phyloP scores from a whole-genome alignment of 2,888 invertebrate genomes.

The Drosophila subquinaria region DNA sequence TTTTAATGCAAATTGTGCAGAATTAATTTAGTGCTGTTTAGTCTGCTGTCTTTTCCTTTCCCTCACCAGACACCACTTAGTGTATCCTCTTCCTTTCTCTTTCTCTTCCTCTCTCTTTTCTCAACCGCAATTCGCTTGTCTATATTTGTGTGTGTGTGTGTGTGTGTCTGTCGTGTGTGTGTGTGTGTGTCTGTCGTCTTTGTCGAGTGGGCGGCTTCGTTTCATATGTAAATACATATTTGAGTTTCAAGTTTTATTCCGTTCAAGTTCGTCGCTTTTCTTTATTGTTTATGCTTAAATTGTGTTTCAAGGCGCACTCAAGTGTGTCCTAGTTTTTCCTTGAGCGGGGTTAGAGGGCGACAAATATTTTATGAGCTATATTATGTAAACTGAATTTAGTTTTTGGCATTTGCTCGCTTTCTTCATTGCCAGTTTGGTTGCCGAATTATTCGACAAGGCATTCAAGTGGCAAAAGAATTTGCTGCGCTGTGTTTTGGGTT shows the following conservation, averaged over 20 bases:
- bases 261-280: slow-evolving; percentile 69
- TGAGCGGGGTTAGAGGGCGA: slow-evolving; percentile 41
- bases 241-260: slow-evolving; percentile 78
- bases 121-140: slow-evolving; percentile 40
- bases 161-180: slow-evolving; percentile 24
- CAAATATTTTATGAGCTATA: slow-evolving; percentile 80
- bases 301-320: slow-evolving; percentile 63
- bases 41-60: slow-evolving; percentile 54
- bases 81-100: not conserved
- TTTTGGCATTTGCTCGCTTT: slow-evolving; percentile 59
- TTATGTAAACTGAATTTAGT: slow-evolving; percentile 80
- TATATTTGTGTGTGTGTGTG: slow-evolving; percentile 18
- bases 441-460: slow-evolving; percentile 53
- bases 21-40: slow-evolving; percentile 82
- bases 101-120: slow-evolving; percentile 5
- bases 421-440: slow-evolving; percentile 55
- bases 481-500: slow-evolving; percentile 10
- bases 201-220: slow-evolving; percentile 70
- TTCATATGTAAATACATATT: slow-evolving; percentile 78
- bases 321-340: slow-evolving; percentile 73
- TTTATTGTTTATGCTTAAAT: slow-evolving; percentile 78
- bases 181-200: slow-evolving; percentile 37
- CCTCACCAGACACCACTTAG: slow-evolving; percentile 12
- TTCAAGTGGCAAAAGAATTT: slow-evolving; percentile 53
- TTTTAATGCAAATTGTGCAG: slow-evolving; percentile 83